Conservation (phyloP, 2,888 invertebrate species). For the Drosophila conformis region DNA sequence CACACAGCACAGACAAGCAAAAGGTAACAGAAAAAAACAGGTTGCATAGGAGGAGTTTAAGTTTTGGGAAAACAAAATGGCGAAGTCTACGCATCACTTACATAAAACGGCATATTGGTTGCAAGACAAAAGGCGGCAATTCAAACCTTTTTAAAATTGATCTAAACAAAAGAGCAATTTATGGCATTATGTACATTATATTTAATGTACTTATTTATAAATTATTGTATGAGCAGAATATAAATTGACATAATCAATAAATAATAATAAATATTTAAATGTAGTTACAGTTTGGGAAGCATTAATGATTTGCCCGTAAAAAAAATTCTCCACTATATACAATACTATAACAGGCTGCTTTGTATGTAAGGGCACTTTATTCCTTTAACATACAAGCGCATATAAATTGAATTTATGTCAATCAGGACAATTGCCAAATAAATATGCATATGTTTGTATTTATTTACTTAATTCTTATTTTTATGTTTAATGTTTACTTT, state of each 20-base stretch:
- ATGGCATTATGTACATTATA: neutral
- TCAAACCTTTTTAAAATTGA: neutral
- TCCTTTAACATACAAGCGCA: neutral
- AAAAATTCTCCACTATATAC: neutral
- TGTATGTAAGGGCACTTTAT: neutral
- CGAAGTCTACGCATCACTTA: conserved; percentile 3
- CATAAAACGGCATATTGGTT: conserved; percentile 2
- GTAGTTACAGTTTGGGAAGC: neutral
- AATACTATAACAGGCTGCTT: neutral
- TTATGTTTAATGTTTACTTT: neutral
- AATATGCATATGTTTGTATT: neutral
- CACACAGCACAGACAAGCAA: neutral
- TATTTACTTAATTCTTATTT: neutral
- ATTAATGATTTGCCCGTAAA: neutral
- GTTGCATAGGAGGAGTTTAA: conserved; percentile 55
- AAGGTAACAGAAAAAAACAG: conserved; percentile 31
- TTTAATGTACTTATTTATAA: neutral
- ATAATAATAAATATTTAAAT: neutral
- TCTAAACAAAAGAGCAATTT: neutral
- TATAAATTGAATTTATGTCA: neutral
- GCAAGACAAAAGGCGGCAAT: neutral
- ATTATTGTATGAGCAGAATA: neutral
- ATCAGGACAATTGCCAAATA: neutral
- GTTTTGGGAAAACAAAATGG: conserved; percentile 42
- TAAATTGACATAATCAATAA: neutral